Percentiles rank a stretch among this genome's conserved stretches.
phyloP scores from a whole-genome alignment of 2,797 vertebrate genomes.

The Rhinatrema bivittatum region DNA sequence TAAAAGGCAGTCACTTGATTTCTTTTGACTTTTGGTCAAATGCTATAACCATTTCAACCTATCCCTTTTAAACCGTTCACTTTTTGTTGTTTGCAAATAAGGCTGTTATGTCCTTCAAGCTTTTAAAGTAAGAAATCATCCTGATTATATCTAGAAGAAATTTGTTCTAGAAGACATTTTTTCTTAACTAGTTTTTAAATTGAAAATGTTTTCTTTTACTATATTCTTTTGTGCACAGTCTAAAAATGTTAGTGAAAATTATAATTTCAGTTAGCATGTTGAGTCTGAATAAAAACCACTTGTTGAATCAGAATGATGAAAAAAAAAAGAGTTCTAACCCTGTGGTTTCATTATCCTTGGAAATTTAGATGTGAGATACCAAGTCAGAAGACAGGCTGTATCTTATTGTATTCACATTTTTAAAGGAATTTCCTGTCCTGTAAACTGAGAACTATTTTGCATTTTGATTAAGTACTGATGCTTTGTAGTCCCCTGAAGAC shows the following conservation, averaged over 20 bases:
- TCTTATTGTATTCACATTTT: neutral
- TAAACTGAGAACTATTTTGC: constrained; percentile 7
- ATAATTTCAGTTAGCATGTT: constrained; percentile 31
- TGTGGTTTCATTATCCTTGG: constrained; percentile 11
- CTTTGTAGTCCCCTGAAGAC: constrained; percentile 10
- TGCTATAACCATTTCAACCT: too few relatives aligned
- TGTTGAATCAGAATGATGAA: constrained; percentile 17
- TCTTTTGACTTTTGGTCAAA: too few relatives aligned
- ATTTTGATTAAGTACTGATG: constrained; percentile 18
- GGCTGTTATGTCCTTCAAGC: too few relatives aligned
- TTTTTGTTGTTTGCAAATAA: too few relatives aligned
- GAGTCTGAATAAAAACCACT: constrained; percentile 34
- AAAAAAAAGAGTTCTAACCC: constrained; percentile 17
- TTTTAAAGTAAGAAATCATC: too few relatives aligned
- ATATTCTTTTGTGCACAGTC: constrained; percentile 30
- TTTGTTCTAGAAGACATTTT: too few relatives aligned
- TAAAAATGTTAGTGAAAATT: constrained; percentile 36
- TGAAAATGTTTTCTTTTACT: too few relatives aligned
- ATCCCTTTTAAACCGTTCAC: too few relatives aligned
- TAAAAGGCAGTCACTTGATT: too few relatives aligned
- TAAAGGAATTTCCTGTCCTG: neutral
- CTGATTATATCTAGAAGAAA: too few relatives aligned
- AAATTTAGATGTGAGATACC: constrained; percentile 8
- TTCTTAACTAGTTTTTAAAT: too few relatives aligned
- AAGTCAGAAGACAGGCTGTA: neutral